Conservation (phyloP, 1,140 invertebrate genomes). For the Acromyrmex echinatior region DNA sequence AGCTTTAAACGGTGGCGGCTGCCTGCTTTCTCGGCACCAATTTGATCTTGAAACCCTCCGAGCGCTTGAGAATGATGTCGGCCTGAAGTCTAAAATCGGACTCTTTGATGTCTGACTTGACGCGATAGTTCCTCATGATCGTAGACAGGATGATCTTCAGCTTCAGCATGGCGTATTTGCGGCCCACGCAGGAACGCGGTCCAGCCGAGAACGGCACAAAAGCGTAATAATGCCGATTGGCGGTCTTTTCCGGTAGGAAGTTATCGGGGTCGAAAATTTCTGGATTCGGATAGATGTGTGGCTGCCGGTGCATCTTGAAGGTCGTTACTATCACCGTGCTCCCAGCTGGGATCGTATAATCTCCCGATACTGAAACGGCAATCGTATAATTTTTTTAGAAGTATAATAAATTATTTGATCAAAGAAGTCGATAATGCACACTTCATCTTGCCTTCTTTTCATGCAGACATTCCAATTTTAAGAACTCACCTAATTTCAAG, state of each 20-base stretch:
- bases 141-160: conserved; percentile 95
- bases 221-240: conserved; percentile 93
- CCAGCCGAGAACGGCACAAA: conserved; percentile 96
- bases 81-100: conserved; percentile 92
- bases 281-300: conserved; percentile 92
- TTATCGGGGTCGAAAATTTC: conserved; percentile 94
- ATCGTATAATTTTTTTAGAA: neutral
- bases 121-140: conserved; percentile 93
- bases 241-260: conserved; percentile 92
- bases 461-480: conserved; percentile 32
- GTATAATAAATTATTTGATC: neutral
- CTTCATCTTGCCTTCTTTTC: no score
- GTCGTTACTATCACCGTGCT: conserved; percentile 90
- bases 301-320: conserved; percentile 90
- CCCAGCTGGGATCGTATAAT: conserved; percentile 89
- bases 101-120: conserved; percentile 90
- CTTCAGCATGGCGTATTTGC: conserved; percentile 95
- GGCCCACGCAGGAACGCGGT: conserved; percentile 94
- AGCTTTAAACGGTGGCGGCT: conserved; percentile 75
- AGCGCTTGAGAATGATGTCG: conserved; percentile 94
- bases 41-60: conserved; percentile 91
- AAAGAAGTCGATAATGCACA: neutral
- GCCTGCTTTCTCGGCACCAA: conserved; percentile 89
- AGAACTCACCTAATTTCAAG: conserved; percentile 88
- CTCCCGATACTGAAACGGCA: conserved; percentile 82